These are phyloP conservation scores for Bothrops jararaca DNA, from an alignment of 2,113 vertebrate species.

Conservation along the genomic window DNA sequence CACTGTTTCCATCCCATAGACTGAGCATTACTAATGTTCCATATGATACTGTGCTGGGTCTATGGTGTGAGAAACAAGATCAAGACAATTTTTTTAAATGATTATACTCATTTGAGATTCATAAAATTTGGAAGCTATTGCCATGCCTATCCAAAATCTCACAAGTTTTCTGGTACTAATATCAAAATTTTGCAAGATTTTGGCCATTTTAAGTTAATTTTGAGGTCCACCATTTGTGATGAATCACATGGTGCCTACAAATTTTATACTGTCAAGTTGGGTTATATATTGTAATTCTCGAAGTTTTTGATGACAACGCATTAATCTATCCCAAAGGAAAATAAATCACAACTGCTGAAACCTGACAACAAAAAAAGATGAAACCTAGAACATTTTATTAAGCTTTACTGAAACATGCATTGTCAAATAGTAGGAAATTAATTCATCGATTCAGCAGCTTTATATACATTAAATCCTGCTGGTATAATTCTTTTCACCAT, in stretches of 20 bases:
- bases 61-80: neutral
- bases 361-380: neutral
- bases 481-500: neutral
- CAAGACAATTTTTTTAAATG: neutral
- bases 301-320: neutral
- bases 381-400: neutral
- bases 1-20: neutral
- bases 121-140: neutral
- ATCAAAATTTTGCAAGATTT: neutral
- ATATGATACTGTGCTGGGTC: neutral
- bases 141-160: neutral
- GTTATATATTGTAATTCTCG: neutral
- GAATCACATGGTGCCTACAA: neutral
- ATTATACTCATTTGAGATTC: neutral
- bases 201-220: neutral
- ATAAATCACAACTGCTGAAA: neutral
- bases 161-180: neutral
- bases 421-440: neutral
- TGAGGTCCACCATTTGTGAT: neutral
- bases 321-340: neutral
- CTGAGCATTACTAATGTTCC: neutral
- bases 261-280: neutral
- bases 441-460: neutral
- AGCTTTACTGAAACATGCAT: neutral
- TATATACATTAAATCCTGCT: neutral